Evolutionary conservation across 53 echinoderm and acorn worm genomes (phyloP), one percentile per base, ranked within the genome.

Genomic region (Paracentrotus lividus): DNA sequence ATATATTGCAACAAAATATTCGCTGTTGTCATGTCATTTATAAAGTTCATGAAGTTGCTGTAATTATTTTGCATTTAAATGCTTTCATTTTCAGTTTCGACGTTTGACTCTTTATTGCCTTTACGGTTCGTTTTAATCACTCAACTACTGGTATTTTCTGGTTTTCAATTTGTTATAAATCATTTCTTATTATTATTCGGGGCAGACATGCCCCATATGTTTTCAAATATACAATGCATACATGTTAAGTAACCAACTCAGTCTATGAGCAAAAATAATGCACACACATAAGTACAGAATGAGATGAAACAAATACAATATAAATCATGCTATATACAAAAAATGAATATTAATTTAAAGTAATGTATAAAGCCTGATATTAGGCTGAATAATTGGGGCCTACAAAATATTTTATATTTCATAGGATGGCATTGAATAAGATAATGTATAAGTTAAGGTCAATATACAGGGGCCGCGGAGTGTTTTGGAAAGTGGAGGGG

Each of bases 181-280:
- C 86, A 86, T 86, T 55, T 86, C 15, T 85, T 77, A 77, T 16
- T 47, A 85, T 27, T 49, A 40, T 77, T 77, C 49, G 8, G 86
- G 86, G 36, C 55, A 32, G 56, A 53, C 47, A 86, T 55, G 33
- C 53, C 56, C 86, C 12, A 86, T 86, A 54, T 54, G 33, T 86
- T 56, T 86, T 86, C 56, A 55, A 86, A 86, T 86, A 23, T 55
- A 86, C 86, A 86, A 56, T 86, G 86, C 36, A 86, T 56, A 55
- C 54, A 34, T 32, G 33, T 33, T 21, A 34, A 86, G 33, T 55
- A 55, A 81, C 32, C 56, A 55, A 20, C 5, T 86, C 33, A 1
- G n/a, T 86, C 56, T 8, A 26, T 15, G 27, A 52, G 86, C 53
- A 56, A 53, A 86, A 86, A 86, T 85, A 85, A 85, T 47, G 85